phyloP scores from a whole-genome alignment of 2,888 invertebrate species.

The Thalpophila matura region DNA sequence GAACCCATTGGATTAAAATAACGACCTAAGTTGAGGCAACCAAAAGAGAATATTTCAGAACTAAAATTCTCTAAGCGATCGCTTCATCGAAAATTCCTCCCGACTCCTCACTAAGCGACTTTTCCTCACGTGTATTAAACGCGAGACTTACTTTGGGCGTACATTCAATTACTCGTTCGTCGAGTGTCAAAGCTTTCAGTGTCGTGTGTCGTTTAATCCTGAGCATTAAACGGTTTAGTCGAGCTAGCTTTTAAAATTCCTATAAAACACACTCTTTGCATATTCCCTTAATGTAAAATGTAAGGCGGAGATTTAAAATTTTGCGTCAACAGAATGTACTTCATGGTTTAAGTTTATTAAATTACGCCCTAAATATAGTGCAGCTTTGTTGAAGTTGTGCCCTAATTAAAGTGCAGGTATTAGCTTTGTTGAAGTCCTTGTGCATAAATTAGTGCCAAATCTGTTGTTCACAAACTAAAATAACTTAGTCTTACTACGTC shows the following conservation, averaged over 20 bases:
- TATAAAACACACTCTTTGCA: conserved; percentile 48
- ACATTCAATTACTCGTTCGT: conserved; percentile 78
- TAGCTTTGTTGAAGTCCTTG: too few species aligned
- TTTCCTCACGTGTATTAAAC: conserved; percentile 51
- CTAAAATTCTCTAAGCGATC: conserved; percentile 26
- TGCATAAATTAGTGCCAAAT: too few species aligned
- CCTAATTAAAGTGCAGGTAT: too few species aligned
- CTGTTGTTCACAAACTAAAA: too few species aligned
- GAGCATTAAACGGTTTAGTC: conserved; percentile 67
- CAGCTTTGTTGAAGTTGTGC: conserved; percentile 17
- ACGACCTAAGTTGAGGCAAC: background rate
- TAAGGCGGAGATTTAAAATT: conserved; percentile 46
- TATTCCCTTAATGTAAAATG: conserved; percentile 46
- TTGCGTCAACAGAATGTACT: conserved; percentile 30
- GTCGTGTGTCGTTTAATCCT: conserved; percentile 70
- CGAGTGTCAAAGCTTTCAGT: conserved; percentile 78
- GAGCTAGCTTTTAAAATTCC: conserved; percentile 59
- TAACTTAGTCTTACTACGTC: too few species aligned
- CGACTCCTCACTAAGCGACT: conserved; percentile 29
- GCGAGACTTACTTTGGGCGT: conserved; percentile 68
- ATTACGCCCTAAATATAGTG: conserved; percentile 27
- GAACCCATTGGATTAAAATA: background rate
- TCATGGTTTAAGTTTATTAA: conserved; percentile 36
- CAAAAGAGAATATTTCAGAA: conserved; percentile 30
- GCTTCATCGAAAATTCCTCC: conserved; percentile 48